Evolutionary conservation across 2,888 invertebrate genomes (phyloP).

Genomic region (Neuroscelio doddi): DNA sequence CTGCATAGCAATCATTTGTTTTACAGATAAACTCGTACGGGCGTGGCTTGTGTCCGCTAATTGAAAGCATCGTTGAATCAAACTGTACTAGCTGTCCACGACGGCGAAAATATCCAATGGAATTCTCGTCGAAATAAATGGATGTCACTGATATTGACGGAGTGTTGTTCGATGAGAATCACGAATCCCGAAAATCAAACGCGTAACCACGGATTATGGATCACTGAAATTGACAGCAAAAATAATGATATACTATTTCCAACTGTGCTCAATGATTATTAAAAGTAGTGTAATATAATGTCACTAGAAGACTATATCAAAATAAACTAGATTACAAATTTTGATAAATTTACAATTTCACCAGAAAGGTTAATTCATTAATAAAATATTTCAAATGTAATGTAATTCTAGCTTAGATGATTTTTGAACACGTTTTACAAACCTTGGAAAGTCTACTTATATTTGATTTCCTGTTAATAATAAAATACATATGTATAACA

Average conservation of each 20-base stretch:
- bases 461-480: too few species aligned
- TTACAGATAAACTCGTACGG: slow-evolving; percentile 55
- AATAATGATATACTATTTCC: slow-evolving; percentile 14
- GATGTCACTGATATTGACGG: slow-evolving; percentile 22
- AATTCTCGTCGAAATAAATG: slow-evolving; percentile 24
- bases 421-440: slow-evolving; percentile 8
- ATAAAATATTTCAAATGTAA: slow-evolving; percentile 26
- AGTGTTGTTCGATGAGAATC: slow-evolving; percentile 17
- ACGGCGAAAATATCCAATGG: slow-evolving; percentile 17
- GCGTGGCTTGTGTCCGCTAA: slow-evolving; percentile 48
- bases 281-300: slow-evolving; percentile 38
- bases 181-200: slow-evolving; percentile 26
- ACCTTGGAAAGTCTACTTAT: too few species aligned
- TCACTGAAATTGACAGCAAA: slow-evolving; percentile 15
- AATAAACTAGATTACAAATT: slow-evolving; percentile 43
- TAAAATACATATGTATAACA: slow-evolving; percentile 7
- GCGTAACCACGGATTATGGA: slow-evolving; percentile 28
- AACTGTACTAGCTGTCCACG: slow-evolving; percentile 13
- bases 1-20: slow-evolving; percentile 51
- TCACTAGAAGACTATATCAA: slow-evolving; percentile 11
- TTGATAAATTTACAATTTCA: slow-evolving; percentile 47
- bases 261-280: slow-evolving; percentile 27
- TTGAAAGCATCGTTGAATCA: slow-evolving; percentile 49
- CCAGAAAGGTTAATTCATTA: slow-evolving; percentile 5
- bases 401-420: slow-evolving; percentile 16